Percentiles rank a stretch among this genome's conserved stretches.
These are phyloP conservation scores for Prunella fulvescens DNA, from an alignment of 2,113 vertebrate genomes.

Conservation along the genomic window DNA sequence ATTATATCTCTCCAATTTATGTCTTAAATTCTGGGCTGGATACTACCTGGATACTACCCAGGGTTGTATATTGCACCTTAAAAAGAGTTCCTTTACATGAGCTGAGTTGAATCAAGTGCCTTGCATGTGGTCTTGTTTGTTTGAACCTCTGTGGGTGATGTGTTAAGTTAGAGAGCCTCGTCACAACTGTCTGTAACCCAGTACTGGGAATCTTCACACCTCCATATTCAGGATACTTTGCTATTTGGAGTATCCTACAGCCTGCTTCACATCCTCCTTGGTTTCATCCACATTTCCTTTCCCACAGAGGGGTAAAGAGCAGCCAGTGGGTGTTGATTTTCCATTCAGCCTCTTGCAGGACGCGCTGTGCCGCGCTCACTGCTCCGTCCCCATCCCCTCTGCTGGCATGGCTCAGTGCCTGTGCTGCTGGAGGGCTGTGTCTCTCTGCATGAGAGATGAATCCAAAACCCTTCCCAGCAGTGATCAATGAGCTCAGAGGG, in stretches of 20 bases:
- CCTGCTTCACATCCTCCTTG: not conserved
- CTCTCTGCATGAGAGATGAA: not conserved
- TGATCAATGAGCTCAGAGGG: conserved; percentile 27
- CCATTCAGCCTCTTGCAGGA: not conserved
- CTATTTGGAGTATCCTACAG: not conserved
- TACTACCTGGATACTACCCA: not conserved
- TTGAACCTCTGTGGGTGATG: not conserved
- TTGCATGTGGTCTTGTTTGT: not conserved
- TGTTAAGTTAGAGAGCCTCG: not conserved
- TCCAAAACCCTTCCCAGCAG: conserved; percentile 21
- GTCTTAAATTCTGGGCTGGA: not conserved
- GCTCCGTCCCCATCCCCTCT: not conserved
- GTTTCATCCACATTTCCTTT: not conserved
- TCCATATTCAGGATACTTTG: not conserved
- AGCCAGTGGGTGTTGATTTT: not conserved
- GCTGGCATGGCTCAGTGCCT: not conserved
- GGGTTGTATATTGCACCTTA: not conserved
- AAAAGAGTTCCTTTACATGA: not conserved
- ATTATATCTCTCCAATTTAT: not conserved
- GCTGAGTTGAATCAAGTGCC: not conserved
- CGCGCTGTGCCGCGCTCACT: fast-evolving
- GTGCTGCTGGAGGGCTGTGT: conserved; percentile 1
- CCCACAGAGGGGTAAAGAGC: not conserved
- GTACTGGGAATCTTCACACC: not conserved
- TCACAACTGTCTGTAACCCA: not conserved